Percentiles rank a stretch among this genome's conserved stretches.
These are phyloP conservation scores for Plecturocebus donacophilus DNA, from an alignment of 2,113 vertebrate species.

Conservation along the genomic window DNA sequence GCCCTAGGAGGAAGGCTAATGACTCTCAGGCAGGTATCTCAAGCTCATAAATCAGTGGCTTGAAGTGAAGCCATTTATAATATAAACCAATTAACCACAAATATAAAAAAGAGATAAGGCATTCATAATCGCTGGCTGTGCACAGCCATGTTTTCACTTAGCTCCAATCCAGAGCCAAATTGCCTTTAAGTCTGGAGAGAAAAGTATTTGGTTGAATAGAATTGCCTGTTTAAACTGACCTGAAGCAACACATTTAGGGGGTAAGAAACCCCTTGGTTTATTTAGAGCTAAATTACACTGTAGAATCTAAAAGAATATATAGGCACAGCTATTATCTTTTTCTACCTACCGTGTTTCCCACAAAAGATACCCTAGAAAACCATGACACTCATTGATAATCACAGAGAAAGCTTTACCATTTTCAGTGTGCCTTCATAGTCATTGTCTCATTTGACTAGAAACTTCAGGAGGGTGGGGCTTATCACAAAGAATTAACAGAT, in stretches of 20 bases:
- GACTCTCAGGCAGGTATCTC: background rate
- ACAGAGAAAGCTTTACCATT: background rate
- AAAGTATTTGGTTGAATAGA: background rate
- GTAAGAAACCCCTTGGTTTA: background rate
- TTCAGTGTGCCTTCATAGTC: background rate
- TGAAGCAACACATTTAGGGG: background rate
- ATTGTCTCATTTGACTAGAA: background rate
- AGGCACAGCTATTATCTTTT: background rate
- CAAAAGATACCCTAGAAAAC: background rate
- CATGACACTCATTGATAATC: background rate
- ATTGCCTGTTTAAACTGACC: background rate
- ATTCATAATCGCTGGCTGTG: background rate
- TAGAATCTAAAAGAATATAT: background rate
- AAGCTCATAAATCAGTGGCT: slow-evolving; percentile 22
- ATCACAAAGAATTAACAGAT: background rate
- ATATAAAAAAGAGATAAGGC: background rate
- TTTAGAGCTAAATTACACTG: background rate
- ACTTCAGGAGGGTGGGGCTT: background rate
- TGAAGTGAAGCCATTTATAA: background rate
- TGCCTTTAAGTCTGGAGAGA: background rate
- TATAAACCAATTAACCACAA: slow-evolving; percentile 5
- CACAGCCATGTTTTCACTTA: background rate
- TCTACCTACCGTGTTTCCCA: background rate
- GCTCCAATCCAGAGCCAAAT: background rate
- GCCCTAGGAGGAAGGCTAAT: background rate